A percentile compares a stretch with the other conserved stretches of the same genome.
These are phyloP conservation scores for Alces alces DNA, from an alignment of 2,113 vertebrate species.

Conservation along the genomic window DNA sequence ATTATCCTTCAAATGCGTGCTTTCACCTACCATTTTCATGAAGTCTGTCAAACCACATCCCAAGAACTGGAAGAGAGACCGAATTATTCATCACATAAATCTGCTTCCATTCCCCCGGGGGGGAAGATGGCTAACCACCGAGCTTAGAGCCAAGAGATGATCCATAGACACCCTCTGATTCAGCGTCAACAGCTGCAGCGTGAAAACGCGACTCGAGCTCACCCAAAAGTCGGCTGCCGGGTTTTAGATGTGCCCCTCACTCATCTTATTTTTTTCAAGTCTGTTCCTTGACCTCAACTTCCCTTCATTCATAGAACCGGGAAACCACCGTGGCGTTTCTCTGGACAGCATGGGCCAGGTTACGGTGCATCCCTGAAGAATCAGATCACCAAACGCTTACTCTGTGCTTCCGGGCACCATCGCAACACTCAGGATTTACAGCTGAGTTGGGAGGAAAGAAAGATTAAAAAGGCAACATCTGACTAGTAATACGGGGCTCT, in stretches of 20 bases:
- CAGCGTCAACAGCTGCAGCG: conserved; percentile 23
- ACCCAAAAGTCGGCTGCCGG: neutral
- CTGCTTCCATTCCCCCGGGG: neutral
- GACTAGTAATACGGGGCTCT: neutral
- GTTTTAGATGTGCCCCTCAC: neutral
- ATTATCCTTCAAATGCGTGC: neutral
- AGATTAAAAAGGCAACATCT: neutral
- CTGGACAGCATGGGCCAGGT: neutral
- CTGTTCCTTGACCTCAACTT: neutral
- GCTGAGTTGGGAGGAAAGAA: neutral
- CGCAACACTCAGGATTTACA: neutral
- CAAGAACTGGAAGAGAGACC: neutral
- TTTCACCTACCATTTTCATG: neutral
- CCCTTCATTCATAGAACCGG: neutral
- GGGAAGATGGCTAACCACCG: neutral
- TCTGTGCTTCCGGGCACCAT: neutral
- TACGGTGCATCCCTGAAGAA: neutral
- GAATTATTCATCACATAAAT: conserved; percentile 18
- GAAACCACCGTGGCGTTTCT: neutral
- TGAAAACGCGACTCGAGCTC: neutral
- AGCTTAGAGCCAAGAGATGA: conserved; percentile 37
- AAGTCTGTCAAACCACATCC: neutral
- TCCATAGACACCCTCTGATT: neutral
- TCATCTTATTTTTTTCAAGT: neutral
- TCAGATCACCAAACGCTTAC: neutral